phyloP scores from a whole-genome alignment of 2,888 invertebrate species.

The Bimastos eiseni region DNA sequence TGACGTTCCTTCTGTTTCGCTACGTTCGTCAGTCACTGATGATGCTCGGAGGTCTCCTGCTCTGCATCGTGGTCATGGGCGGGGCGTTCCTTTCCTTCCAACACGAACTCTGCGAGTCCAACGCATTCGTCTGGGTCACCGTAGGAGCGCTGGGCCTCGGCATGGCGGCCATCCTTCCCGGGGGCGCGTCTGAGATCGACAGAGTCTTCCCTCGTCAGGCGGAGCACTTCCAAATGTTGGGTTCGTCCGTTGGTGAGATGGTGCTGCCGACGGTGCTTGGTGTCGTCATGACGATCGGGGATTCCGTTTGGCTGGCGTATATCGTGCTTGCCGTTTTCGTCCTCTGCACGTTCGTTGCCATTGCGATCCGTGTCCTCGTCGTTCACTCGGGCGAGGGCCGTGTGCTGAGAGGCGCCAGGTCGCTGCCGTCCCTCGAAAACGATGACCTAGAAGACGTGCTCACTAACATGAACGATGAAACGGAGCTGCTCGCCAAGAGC shows the following conservation, averaged over 20 bases:
- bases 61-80: not conserved
- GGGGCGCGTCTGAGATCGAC: not conserved
- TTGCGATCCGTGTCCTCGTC: not conserved
- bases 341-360: not conserved
- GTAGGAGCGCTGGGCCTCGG: not conserved
- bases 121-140: not conserved
- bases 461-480: not conserved
- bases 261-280: not conserved
- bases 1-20: not conserved
- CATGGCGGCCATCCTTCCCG: not conserved
- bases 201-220: not conserved
- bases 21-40: not conserved
- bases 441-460: conserved; percentile 9
- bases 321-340: not conserved
- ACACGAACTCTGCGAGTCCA: not conserved
- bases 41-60: not conserved
- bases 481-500: conserved; percentile 17
- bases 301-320: not conserved
- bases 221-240: not conserved
- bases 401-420: not conserved
- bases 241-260: not conserved
- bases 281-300: not conserved
- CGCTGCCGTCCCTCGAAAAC: not conserved
- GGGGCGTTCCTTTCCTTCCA: not conserved
- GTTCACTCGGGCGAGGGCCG: not conserved